Evolutionary conservation across 2,888 invertebrate genomes (phyloP).

Genomic region (Sminthurides aquaticus): DNA sequence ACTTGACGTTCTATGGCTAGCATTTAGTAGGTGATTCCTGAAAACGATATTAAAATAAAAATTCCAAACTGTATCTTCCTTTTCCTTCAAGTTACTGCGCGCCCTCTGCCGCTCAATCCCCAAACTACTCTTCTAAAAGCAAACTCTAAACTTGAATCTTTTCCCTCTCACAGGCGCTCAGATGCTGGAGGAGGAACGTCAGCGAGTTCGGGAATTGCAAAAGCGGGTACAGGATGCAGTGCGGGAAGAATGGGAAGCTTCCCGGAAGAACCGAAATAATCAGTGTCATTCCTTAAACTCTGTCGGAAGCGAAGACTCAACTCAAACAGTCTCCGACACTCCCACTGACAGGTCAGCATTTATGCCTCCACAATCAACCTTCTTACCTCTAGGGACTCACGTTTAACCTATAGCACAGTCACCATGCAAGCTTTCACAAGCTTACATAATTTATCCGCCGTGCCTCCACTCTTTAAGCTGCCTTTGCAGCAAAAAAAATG

Average conservation of each 20-base stretch:
- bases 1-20: no score
- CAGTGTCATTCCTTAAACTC: constrained; percentile 58
- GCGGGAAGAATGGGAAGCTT: constrained; percentile 73
- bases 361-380: neutral
- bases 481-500: no score
- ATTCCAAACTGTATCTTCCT: no score
- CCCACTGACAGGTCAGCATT: constrained; percentile 51
- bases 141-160: no score
- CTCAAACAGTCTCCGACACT: constrained; percentile 54
- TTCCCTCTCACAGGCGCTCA: constrained; percentile 60
- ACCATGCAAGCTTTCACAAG: no score
- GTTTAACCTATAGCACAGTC: neutral
- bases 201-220: constrained; percentile 77
- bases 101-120: no score
- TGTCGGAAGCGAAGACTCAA: constrained; percentile 57
- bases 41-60: no score
- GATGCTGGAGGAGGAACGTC: constrained; percentile 83
- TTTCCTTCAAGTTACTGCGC: no score
- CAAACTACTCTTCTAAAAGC: no score
- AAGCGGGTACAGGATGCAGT: constrained; percentile 82
- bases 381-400: neutral
- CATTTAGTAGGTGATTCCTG: no score
- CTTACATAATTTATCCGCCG: no score
- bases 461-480: no score
- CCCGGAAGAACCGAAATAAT: constrained; percentile 49